These are phyloP conservation scores for Lophius piscatorius DNA, from an alignment of 2,113 vertebrate genomes.

Conservation along the genomic window DNA sequence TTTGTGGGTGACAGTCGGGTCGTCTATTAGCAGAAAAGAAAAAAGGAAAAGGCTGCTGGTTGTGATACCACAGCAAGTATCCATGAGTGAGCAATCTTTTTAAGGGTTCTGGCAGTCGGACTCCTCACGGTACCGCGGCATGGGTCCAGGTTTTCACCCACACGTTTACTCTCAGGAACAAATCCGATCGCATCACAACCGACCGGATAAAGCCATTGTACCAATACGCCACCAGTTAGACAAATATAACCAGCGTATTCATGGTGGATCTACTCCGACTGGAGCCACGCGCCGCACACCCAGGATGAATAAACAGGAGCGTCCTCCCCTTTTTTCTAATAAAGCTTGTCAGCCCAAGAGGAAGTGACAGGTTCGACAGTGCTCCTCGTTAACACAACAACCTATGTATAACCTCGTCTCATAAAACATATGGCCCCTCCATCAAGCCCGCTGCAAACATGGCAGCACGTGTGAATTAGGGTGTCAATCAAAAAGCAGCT, in stretches of 20 bases:
- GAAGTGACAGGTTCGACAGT: constrained; percentile 67
- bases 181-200: constrained; percentile 60
- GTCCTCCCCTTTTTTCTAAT: constrained; percentile 50
- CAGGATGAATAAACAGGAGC: constrained; percentile 48
- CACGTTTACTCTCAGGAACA: constrained; percentile 56
- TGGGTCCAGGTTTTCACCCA: constrained; percentile 59
- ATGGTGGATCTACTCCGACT: constrained; percentile 52
- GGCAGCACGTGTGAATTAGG: constrained; percentile 42
- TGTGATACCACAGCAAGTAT: constrained; percentile 60
- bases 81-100: constrained; percentile 67
- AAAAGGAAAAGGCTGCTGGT: constrained; percentile 52
- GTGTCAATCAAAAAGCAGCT: no score
- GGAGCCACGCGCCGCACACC: constrained; percentile 28
- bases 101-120: constrained; percentile 52
- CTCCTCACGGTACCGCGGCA: constrained; percentile 56
- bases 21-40: no score
- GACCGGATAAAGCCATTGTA: constrained; percentile 65
- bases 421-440: constrained; percentile 63
- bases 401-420: constrained; percentile 68
- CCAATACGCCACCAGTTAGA: constrained; percentile 47
- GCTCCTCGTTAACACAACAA: constrained; percentile 68
- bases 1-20: constrained; percentile 60
- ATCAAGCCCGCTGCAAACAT: constrained; percentile 50
- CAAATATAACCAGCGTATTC: constrained; percentile 59
- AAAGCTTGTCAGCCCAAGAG: constrained; percentile 59